Evolutionary conservation across 1,140 invertebrate species (phyloP).

Genomic region (Aporrectodea caliginosa): DNA sequence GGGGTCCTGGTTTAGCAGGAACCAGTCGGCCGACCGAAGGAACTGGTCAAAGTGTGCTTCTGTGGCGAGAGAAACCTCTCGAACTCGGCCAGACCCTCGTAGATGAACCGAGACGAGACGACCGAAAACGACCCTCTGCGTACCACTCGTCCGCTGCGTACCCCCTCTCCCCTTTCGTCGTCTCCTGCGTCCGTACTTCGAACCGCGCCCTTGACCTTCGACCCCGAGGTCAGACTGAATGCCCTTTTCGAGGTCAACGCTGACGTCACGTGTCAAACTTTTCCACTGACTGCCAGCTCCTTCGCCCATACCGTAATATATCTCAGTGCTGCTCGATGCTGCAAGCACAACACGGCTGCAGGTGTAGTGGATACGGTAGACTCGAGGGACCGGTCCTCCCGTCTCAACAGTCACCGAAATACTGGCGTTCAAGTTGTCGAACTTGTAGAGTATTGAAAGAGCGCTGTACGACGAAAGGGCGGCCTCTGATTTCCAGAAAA

Average conservation of each 20-base stretch:
- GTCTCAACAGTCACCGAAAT: not conserved
- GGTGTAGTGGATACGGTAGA: not conserved
- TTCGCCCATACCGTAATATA: not conserved
- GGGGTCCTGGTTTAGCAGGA: constrained; percentile 76
- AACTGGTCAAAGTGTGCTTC: not conserved
- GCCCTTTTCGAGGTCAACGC: not conserved
- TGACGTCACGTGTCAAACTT: not conserved
- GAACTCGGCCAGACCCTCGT: not conserved
- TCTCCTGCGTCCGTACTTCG: not conserved
- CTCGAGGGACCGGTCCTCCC: not conserved
- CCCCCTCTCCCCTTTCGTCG: not conserved
- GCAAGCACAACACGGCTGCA: not conserved
- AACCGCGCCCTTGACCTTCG: not conserved
- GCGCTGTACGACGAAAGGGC: too few species aligned
- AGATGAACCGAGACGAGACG: not conserved
- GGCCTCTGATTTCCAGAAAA: too few species aligned
- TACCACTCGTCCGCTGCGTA: too few species aligned
- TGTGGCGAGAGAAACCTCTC: not conserved
- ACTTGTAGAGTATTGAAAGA: not conserved
- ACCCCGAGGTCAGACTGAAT: not conserved
- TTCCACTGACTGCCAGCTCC: not conserved
- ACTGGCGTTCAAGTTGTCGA: not conserved
- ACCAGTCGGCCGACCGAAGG: not conserved
- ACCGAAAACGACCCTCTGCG: not conserved
- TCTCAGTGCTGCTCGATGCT: not conserved